A percentile compares a stretch with the other conserved stretches of the same genome.
phyloP scores from a whole-genome alignment of 2,113 vertebrate species.

The Pseudorectes ferrugineus region DNA sequence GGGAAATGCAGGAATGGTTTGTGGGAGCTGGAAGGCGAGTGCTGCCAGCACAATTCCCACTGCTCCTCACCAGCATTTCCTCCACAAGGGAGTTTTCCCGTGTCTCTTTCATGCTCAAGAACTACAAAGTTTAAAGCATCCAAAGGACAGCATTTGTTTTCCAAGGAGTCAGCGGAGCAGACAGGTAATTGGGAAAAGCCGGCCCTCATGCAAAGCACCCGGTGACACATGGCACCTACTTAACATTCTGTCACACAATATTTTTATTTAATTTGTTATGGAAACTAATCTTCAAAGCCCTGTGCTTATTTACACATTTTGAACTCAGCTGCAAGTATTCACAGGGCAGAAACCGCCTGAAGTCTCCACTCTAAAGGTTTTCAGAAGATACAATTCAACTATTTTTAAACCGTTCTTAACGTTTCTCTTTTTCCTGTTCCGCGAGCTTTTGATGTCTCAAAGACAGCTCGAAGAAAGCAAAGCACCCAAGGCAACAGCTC shows the following conservation, averaged over 20 bases:
- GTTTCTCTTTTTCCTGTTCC: constrained; percentile 15
- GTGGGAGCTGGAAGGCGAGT: background rate
- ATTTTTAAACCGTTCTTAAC: constrained; percentile 13
- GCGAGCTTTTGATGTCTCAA: background rate
- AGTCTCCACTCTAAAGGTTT: background rate
- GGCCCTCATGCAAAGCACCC: background rate
- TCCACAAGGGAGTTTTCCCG: background rate
- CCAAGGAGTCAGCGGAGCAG: background rate
- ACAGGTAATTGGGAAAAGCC: background rate
- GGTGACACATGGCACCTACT: background rate
- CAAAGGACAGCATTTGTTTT: background rate
- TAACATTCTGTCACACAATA: background rate
- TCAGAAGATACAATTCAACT: background rate
- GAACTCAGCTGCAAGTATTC: constrained; percentile 13
- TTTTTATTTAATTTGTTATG: background rate
- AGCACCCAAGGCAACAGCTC: constrained; percentile 2
- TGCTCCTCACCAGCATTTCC: background rate
- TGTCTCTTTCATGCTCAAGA: background rate
- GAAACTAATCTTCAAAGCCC: constrained; percentile 34
- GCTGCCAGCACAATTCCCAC: background rate
- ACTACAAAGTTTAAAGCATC: background rate
- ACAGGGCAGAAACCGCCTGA: background rate
- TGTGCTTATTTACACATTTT: background rate
- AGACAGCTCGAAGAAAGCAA: background rate
- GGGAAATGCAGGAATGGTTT: background rate